A percentile compares a stretch with the other conserved stretches of the same genome.
Conservation (phyloP, 2,113 vertebrate genomes). For the Neopipo cinnamomea region DNA sequence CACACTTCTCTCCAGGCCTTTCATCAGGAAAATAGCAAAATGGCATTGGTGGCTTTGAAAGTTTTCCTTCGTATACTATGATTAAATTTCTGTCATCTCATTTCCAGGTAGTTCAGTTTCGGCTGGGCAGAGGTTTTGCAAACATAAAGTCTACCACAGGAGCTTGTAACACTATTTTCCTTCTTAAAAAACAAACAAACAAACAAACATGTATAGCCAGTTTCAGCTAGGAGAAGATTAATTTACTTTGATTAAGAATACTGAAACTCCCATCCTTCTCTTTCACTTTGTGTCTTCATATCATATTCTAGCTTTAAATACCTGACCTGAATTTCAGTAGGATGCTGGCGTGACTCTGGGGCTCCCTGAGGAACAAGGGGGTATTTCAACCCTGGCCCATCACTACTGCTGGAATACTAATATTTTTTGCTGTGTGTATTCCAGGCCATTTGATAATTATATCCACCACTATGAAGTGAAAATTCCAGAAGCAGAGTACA, state of each 20-base stretch:
- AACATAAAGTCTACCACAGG: not conserved
- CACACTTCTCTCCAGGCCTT: not conserved
- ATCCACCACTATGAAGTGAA: not conserved
- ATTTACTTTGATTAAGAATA: not conserved
- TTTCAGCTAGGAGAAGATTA: not conserved
- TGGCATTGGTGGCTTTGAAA: not conserved
- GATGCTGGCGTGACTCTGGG: not conserved
- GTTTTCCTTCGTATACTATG: not conserved
- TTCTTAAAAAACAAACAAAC: not conserved
- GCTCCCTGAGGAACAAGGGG: not conserved
- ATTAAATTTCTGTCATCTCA: not conserved
- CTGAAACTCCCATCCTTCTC: not conserved
- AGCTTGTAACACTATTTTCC: not conserved
- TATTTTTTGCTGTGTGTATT: not conserved
- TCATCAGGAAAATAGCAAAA: not conserved
- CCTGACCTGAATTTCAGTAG: conserved; percentile 18
- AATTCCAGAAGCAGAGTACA: not conserved
- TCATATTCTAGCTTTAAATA: not conserved
- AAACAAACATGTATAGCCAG: not conserved
- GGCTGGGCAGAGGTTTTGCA: not conserved
- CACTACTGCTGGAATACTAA: not conserved
- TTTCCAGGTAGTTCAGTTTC: not conserved
- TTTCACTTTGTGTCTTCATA: not conserved
- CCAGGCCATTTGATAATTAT: not conserved
- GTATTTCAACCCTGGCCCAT: not conserved